phyloP scores from a whole-genome alignment of 2,888 invertebrate species.

The Fabriciana adippe region DNA sequence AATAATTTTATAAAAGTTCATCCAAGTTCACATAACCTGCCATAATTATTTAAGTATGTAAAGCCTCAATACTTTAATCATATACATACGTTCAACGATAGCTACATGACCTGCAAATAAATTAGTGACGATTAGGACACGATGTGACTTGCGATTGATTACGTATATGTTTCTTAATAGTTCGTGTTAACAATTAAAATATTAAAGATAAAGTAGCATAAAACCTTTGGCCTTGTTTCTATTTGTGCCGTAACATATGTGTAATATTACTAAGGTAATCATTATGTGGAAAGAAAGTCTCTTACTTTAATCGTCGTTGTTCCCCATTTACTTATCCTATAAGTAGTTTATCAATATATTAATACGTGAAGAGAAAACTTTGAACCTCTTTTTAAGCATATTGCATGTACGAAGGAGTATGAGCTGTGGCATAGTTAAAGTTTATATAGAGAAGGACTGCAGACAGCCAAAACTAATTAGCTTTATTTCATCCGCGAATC shows the following conservation, averaged over 20 bases:
- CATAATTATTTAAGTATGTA: slow-evolving; percentile 9
- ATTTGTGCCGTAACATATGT: slow-evolving; percentile 16
- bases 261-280: slow-evolving; percentile 16
- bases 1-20: slow-evolving; percentile 10
- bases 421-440: no score
- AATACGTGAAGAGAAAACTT: no score
- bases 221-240: slow-evolving; percentile 28
- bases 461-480: no score
- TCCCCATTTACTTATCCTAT: no score
- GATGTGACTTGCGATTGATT: slow-evolving; percentile 21
- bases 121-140: slow-evolving; percentile 33
- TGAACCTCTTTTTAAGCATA: no score
- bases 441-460: no score
- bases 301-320: background rate
- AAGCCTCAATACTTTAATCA: slow-evolving; percentile 24
- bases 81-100: slow-evolving; percentile 15
- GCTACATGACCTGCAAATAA: slow-evolving; percentile 30
- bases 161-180: slow-evolving; percentile 46
- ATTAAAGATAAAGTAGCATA: slow-evolving; percentile 45
- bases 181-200: slow-evolving; percentile 63
- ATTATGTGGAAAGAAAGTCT: slow-evolving; percentile 11
- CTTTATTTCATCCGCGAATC: no score
- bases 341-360: no score
- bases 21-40: slow-evolving; percentile 7
- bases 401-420: no score